Base-by-base conservation (phyloP, 64 coral and sea anemone species). In the Anthopleura sola region DNA sequence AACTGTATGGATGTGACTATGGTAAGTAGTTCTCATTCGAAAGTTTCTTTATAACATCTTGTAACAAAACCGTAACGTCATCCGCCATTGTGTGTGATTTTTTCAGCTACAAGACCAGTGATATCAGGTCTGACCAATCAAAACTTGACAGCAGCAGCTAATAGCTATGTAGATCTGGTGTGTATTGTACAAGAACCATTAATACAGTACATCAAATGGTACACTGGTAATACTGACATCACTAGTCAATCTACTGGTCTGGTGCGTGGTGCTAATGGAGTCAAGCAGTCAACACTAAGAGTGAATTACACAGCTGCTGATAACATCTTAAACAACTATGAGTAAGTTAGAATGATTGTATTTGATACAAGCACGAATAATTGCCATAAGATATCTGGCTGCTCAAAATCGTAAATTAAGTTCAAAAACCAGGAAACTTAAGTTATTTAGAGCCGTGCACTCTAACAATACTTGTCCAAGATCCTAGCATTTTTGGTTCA, bases 1-100 rank as follows among this genome's bases (percentile, higher is more conserved):
- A 89, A 75, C 57, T 84, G 39, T 83, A 74, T 64, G 87, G 87
- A 33, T 89, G 87, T 75, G 55, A 74, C 24, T 74, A 26, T 26
- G 16, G 68, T 74, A 36, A 74, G 68, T 74, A 31, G n/a, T n/a
- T n/a, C n/a, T n/a, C n/a, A n/a, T n/a, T n/a, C n/a, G n/a, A n/a
- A n/a, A n/a, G n/a, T n/a, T n/a, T n/a, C n/a, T n/a, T n/a, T n/a
- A n/a, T n/a, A n/a, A n/a, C n/a, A n/a, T n/a, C n/a, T n/a, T n/a
- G n/a, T n/a, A n/a, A n/a, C n/a, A n/a, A n/a, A n/a, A n/a, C n/a
- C n/a, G n/a, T n/a, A n/a, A n/a, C n/a, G n/a, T n/a, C n/a, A n/a
- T n/a, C n/a, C n/a, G n/a, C n/a, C n/a, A n/a, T n/a, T n/a, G n/a
- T n/a, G n/a, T n/a, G n/a, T n/a, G n/a, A n/a, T n/a, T n/a, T n/a